These are phyloP conservation scores for Heteromormyrus szaboi DNA, from an alignment of 2,797 vertebrate species.

Conservation along the genomic window DNA sequence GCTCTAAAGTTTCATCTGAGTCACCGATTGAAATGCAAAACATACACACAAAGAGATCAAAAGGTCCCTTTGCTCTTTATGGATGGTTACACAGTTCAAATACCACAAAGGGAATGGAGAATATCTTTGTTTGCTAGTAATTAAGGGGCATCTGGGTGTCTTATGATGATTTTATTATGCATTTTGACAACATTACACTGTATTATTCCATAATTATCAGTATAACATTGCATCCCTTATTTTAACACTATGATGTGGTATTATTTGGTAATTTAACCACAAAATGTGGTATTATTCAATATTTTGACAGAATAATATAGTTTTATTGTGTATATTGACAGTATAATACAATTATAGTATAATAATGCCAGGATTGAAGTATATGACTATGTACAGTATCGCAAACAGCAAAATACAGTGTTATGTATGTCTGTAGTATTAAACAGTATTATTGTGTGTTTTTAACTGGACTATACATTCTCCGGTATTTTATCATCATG, in stretches of 20 bases:
- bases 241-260: background rate
- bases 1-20: constrained; percentile 17
- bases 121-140: background rate
- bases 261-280: background rate
- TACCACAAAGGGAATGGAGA: background rate
- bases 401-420: background rate
- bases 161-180: constrained; percentile 6
- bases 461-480: background rate
- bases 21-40: constrained; percentile 7
- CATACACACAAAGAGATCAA: background rate
- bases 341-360: background rate
- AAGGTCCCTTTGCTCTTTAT: constrained; percentile 16
- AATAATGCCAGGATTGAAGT: background rate
- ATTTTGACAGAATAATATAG: background rate
- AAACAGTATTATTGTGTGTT: background rate
- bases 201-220: background rate
- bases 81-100: constrained; percentile 6
- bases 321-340: background rate
- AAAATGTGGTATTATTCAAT: background rate
- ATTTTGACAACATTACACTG: background rate
- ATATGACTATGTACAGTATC: background rate
- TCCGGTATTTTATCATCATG: background rate
- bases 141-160: background rate
- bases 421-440: background rate
- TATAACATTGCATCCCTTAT: background rate